Percentiles rank a stretch among this genome's conserved stretches.
phyloP scores from a whole-genome alignment of 2,113 vertebrate genomes.

The Myodes glareolus region DNA sequence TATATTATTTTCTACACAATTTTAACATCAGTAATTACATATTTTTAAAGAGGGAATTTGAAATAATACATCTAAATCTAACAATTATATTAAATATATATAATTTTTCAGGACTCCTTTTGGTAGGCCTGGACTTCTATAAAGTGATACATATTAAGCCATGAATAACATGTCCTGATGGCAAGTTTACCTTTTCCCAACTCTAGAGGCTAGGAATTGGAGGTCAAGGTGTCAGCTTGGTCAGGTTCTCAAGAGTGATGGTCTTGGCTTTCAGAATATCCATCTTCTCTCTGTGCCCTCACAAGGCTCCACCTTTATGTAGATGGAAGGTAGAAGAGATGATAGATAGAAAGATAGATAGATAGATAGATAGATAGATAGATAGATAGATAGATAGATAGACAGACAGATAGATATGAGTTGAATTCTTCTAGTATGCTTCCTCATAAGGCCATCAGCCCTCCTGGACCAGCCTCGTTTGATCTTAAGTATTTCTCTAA shows the following conservation, averaged over 20 bases:
- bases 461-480: neutral
- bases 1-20: neutral
- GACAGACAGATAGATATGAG: rapidly evolving
- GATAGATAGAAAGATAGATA: neutral
- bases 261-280: neutral
- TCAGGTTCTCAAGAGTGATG: rapidly evolving
- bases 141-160: neutral
- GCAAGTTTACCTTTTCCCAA: neutral
- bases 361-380: too few relatives aligned
- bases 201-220: neutral
- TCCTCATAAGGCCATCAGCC: neutral
- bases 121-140: neutral
- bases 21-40: neutral
- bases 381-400: neutral
- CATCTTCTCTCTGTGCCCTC: neutral
- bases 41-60: neutral
- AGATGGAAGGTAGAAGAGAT: neutral
- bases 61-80: neutral
- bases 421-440: neutral
- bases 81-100: neutral
- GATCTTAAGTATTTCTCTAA: neutral
- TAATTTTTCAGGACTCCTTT: neutral
- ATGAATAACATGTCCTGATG: neutral
- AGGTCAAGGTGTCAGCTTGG: neutral
- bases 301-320: neutral